These are phyloP conservation scores for Tipula unca DNA, from an alignment of 2,888 invertebrate genomes.

Conservation along the genomic window DNA sequence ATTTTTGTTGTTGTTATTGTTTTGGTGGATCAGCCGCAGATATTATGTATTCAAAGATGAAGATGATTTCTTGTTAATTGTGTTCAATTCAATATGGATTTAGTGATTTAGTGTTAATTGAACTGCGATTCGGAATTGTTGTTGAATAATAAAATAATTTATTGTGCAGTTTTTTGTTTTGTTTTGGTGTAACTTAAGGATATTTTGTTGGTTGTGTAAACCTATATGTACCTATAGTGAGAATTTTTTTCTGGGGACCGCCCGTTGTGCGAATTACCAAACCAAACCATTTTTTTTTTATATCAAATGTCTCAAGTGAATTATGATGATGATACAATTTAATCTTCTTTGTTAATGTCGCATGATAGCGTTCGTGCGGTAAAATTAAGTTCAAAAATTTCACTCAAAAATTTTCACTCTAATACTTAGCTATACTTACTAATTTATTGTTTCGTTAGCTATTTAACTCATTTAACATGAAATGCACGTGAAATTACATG, in stretches of 20 bases:
- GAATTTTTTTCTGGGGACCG: too few relatives aligned
- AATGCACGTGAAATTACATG: too few relatives aligned
- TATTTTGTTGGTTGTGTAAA: neutral
- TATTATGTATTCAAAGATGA: neutral
- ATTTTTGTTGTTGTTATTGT: neutral
- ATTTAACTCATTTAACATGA: too few relatives aligned
- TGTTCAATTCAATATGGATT: neutral
- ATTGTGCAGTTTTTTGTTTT: neutral
- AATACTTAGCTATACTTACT: too few relatives aligned
- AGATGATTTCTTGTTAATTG: slow-evolving; percentile 1
- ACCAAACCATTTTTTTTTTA: neutral
- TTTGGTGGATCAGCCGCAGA: neutral
- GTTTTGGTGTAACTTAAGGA: neutral
- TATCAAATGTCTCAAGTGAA: neutral
- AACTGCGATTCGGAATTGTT: neutral
- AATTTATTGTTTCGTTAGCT: too few relatives aligned
- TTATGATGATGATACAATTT: too few relatives aligned
- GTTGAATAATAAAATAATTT: neutral
- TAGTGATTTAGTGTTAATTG: neutral
- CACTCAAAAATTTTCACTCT: neutral
- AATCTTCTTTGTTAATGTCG: too few relatives aligned
- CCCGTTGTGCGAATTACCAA: neutral
- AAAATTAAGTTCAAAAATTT: neutral
- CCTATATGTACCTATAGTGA: neutral
- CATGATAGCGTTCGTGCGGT: too few relatives aligned